Conservation (phyloP, 2,113 vertebrate genomes). For the Ceratotherium simum region DNA sequence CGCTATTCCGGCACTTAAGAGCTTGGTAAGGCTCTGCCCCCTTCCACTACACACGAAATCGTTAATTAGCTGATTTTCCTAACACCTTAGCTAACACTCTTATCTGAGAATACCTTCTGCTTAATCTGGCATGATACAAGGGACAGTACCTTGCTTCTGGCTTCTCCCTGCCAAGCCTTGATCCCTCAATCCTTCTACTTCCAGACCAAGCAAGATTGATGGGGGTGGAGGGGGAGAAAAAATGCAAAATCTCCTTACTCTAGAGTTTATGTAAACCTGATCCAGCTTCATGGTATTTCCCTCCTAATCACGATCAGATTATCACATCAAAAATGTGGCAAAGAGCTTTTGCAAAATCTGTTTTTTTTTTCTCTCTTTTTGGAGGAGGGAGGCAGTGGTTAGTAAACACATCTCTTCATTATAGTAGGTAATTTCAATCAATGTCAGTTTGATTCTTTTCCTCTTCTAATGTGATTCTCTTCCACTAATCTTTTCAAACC, state of each 20-base stretch:
- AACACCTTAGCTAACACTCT: slow-evolving; percentile 69
- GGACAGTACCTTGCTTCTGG: neutral
- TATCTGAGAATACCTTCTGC: slow-evolving; percentile 75
- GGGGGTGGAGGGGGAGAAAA: neutral
- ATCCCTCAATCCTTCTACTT: slow-evolving; percentile 46
- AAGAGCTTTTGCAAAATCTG: neutral
- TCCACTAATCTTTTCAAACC: neutral
- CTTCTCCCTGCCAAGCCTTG: slow-evolving; percentile 31
- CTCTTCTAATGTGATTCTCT: neutral
- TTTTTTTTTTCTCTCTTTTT: neutral
- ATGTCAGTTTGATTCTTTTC: neutral
- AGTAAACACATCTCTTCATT: neutral
- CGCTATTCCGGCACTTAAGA: slow-evolving; percentile 25
- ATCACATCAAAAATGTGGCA: neutral
- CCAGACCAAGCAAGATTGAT: slow-evolving; percentile 24
- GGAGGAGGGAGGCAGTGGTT: neutral
- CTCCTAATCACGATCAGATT: neutral
- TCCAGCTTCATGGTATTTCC: neutral
- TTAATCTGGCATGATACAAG: slow-evolving; percentile 49
- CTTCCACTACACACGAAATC: neutral
- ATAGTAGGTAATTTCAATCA: neutral
- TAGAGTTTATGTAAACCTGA: neutral
- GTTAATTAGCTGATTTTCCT: slow-evolving; percentile 70
- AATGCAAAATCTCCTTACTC: neutral
- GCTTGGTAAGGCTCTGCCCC: slow-evolving; percentile 8